Conservation (phyloP, 1,140 invertebrate species). For the Lepidurus couesii region DNA sequence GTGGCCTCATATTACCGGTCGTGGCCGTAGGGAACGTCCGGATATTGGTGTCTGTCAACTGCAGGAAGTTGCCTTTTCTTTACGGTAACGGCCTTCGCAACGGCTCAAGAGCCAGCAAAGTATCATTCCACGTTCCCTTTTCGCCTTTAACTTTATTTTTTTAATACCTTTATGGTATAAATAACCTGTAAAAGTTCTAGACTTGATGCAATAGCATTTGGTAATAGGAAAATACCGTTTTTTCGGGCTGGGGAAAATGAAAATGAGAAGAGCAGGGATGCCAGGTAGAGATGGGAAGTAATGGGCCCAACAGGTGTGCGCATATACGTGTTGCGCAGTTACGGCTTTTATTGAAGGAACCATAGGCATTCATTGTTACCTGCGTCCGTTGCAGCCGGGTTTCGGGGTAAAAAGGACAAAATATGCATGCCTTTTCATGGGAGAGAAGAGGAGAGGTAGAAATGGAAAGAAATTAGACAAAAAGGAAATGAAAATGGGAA, state of each 20-base stretch:
- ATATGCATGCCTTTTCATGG: not conserved
- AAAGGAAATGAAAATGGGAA: slow-evolving; percentile 3
- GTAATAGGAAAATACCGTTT: no score
- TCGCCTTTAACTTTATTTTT: not conserved
- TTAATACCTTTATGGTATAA: not conserved
- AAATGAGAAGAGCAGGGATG: not conserved
- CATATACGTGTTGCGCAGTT: not conserved
- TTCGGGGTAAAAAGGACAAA: not conserved
- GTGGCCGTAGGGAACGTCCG: not conserved
- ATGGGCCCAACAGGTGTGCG: slow-evolving; percentile 17
- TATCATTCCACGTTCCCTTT: not conserved
- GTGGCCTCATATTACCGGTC: not conserved
- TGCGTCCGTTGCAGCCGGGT: not conserved
- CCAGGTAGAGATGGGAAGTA: not conserved
- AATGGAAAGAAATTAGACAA: not conserved
- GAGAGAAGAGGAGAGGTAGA: not conserved
- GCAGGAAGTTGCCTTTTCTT: not conserved
- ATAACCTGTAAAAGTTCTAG: no score
- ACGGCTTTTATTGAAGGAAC: not conserved
- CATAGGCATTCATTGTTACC: not conserved
- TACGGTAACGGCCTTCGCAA: not conserved
- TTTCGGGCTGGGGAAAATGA: not conserved
- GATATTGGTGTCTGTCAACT: not conserved
- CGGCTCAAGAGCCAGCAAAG: not conserved
- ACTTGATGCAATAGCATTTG: no score